Evolutionary conservation across 2,113 vertebrate species (phyloP), one percentile per base, ranked within the genome.

Genomic region (Saccopteryx bilineata): DNA sequence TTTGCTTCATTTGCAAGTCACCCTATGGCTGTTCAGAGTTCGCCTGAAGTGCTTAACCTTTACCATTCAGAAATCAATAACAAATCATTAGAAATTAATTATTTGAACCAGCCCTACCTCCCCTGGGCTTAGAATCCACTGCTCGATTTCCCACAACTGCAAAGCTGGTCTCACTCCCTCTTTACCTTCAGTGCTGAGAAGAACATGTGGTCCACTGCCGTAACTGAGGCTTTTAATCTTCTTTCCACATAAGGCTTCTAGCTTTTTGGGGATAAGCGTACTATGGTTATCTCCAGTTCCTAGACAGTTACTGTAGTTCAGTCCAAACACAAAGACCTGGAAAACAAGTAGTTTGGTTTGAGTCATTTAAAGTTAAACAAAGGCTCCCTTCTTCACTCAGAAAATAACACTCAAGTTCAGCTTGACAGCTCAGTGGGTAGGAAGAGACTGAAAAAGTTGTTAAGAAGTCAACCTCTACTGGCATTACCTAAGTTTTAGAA

Each of bases 231-330:
- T 99, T 95, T 98, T 98, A 97, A 99, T 99, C 98, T 99, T 99
- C 98, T 99, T 99, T 87, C 99, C 99, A 75, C 99, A 99, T 93
- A 99, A 98, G 74, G 98, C 98, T 97, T 99, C 99, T 96, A 99
- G 98, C 97, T 99, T 99, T 98, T 99, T 99, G 91, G 99, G 99
- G 48, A 99, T 97, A 72, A 99, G 99, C 48, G 99, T 99, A 98
- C 99, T 99, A 96, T 99, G 99, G 97, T 99, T 99, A 98, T 99
- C 99, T 93, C 99, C 99, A 72, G 99, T 99, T 87, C 99, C 99
- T 97, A 99, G 98, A 96, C 99, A 99, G 98, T 99, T 99, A 97
- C 99, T 99, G 97, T 99, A 99, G 98, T 99, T 99, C 97, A 99
- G 95, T 56, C 99, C 99, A 98, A 99, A 99, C 81, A 99, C 99